Evolutionary conservation across 2,113 vertebrate genomes (phyloP).

Genomic region (Pterocles gutturalis): DNA sequence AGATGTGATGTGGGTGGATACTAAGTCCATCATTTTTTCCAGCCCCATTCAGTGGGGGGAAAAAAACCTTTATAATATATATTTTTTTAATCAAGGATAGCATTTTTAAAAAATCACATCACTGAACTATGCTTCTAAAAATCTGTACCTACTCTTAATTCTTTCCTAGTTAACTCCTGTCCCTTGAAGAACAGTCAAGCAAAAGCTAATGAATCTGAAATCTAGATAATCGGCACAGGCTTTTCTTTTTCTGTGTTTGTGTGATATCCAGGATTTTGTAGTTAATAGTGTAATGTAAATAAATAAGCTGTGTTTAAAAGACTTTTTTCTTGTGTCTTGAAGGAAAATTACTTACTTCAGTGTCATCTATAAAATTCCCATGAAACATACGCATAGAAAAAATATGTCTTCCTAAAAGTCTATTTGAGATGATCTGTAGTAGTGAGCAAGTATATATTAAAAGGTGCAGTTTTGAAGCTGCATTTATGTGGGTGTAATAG

Average conservation of each 20-base stretch:
- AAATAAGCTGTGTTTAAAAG: not conserved
- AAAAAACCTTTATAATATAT: not conserved
- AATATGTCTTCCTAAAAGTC: not conserved
- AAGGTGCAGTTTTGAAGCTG: not conserved
- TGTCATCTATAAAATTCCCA: not conserved
- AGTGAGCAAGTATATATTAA: not conserved
- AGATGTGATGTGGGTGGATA: fast-evolving
- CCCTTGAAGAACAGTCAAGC: not conserved
- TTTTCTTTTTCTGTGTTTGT: not conserved
- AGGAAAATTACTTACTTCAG: not conserved
- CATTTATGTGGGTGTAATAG: not conserved
- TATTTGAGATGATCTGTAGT: not conserved
- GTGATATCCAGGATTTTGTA: not conserved
- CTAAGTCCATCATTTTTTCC: not conserved
- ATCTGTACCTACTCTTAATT: not conserved
- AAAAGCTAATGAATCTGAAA: not conserved
- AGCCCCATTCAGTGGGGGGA: not conserved
- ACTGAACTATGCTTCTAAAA: not conserved
- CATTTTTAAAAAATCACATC: not conserved
- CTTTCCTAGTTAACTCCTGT: not conserved
- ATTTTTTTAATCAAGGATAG: not conserved
- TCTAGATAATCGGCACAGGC: not conserved
- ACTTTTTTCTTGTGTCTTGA: not conserved
- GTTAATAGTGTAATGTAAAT: not conserved
- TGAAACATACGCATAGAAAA: not conserved